phyloP scores from a whole-genome alignment of 2,888 invertebrate species.

The Crepidodera aurea region DNA sequence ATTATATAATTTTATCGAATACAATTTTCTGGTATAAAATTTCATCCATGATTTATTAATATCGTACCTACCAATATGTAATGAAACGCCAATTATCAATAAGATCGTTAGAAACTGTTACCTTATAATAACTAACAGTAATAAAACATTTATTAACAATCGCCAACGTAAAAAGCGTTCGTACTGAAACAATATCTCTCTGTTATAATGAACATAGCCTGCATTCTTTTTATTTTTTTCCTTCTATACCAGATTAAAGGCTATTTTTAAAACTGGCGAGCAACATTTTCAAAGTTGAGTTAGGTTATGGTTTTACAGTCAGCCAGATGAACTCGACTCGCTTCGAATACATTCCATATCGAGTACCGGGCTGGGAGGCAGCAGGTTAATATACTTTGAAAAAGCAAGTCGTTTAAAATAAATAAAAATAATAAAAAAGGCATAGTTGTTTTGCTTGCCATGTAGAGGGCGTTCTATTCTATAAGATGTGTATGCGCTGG shows the following conservation, averaged over 20 bases:
- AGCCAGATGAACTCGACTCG: conserved; percentile 43
- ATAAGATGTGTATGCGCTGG: conserved; percentile 46
- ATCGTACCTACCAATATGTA: conserved; percentile 1
- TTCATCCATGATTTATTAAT: neutral
- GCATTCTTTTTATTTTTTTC: conserved; percentile 42
- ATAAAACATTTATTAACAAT: conserved; percentile 37
- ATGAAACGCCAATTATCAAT: conserved; percentile 27
- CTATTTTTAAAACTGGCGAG: conserved; percentile 60
- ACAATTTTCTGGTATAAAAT: neutral
- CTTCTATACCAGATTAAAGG: conserved; percentile 54
- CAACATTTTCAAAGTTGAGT: conserved; percentile 62
- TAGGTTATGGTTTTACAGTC: conserved; percentile 60
- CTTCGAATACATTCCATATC: conserved; percentile 39
- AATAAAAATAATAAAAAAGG: conserved; percentile 55
- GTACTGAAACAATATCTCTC: conserved; percentile 41
- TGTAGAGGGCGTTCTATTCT: conserved; percentile 52
- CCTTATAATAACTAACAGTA: conserved; percentile 31
- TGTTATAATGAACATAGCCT: conserved; percentile 38
- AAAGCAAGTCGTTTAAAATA: conserved; percentile 59
- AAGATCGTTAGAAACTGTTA: conserved; percentile 25
- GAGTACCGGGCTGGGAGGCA: conserved; percentile 46
- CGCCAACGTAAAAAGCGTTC: conserved; percentile 34
- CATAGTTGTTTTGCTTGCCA: conserved; percentile 50
- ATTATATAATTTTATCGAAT: neutral
- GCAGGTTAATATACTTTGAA: conserved; percentile 62